Percentiles rank a stretch among this genome's conserved stretches.
Conservation (phyloP, 2,113 vertebrate species). For the Gymnocephalus cernua region DNA sequence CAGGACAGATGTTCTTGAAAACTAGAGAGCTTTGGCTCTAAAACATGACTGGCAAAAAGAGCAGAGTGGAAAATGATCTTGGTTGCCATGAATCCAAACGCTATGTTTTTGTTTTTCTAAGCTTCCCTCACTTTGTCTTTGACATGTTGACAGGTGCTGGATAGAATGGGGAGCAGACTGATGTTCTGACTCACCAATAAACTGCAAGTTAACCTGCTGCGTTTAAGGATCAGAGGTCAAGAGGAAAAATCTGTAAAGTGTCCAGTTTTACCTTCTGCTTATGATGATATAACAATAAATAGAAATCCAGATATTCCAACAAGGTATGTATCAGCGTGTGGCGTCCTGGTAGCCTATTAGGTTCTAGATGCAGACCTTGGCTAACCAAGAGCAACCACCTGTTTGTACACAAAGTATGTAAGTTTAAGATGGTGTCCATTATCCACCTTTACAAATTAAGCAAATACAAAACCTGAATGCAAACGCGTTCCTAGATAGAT, state of each 20-base stretch:
- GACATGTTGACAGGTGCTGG: constrained; percentile 56
- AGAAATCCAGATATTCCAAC: background rate
- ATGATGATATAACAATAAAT: no score
- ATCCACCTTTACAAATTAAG: background rate
- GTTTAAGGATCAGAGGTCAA: background rate
- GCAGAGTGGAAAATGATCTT: constrained; percentile 28
- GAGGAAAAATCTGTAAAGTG: background rate
- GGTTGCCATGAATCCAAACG: constrained; percentile 57
- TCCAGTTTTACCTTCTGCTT: no score
- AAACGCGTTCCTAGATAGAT: background rate
- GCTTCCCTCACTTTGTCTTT: constrained; percentile 30
- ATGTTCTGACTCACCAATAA: constrained; percentile 12
- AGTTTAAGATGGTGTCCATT: background rate
- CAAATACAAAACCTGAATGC: background rate
- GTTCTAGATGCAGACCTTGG: background rate
- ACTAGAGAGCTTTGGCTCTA: constrained; percentile 43
- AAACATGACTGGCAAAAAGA: constrained; percentile 36
- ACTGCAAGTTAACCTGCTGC: constrained; percentile 21
- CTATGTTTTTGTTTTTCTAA: constrained; percentile 55
- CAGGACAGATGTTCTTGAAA: background rate
- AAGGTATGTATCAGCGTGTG: background rate
- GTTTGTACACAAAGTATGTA: background rate
- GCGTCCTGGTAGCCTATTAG: background rate
- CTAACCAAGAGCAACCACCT: background rate
- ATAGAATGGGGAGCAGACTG: constrained; percentile 19